Percentiles rank a stretch among this genome's conserved stretches.
These are phyloP conservation scores for Diadophis punctatus DNA, from an alignment of 2,113 vertebrate genomes.

Conservation along the genomic window DNA sequence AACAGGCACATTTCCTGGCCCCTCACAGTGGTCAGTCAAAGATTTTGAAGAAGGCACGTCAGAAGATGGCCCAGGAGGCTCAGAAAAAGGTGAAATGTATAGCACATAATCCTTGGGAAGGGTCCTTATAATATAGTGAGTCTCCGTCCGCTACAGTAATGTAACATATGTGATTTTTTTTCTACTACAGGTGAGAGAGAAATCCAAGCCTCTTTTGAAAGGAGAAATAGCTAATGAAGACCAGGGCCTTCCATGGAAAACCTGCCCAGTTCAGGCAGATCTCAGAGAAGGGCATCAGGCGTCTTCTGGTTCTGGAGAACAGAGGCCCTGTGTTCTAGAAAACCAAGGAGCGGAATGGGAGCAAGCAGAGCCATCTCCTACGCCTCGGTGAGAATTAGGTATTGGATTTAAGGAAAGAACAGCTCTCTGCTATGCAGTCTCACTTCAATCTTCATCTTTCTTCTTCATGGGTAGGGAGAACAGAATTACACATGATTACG, in stretches of 20 bases:
- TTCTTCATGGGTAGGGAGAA: constrained; percentile 62
- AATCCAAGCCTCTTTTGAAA: constrained; percentile 16
- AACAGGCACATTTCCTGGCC: constrained; percentile 73
- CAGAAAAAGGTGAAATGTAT: constrained; percentile 63
- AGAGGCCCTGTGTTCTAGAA: background rate
- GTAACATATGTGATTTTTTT: background rate
- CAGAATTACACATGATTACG: constrained; percentile 72
- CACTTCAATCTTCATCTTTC: background rate
- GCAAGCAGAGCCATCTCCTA: constrained; percentile 34
- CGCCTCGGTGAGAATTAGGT: constrained; percentile 48
- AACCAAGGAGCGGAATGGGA: constrained; percentile 37
- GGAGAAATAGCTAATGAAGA: constrained; percentile 38
- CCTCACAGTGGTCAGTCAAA: constrained; percentile 67
- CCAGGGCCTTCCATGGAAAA: background rate
- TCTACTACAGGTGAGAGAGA: constrained; percentile 46
- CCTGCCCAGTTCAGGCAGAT: background rate
- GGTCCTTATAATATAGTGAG: background rate
- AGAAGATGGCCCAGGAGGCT: constrained; percentile 67
- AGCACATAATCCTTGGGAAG: background rate
- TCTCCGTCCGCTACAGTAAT: background rate
- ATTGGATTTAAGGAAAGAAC: background rate
- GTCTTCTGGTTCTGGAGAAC: constrained; percentile 24
- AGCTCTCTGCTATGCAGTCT: background rate
- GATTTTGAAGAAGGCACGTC: constrained; percentile 74
- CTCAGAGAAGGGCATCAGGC: constrained; percentile 2